Evolutionary conservation across 2,797 vertebrate genomes (phyloP).

Genomic region (Bradypus variegatus): DNA sequence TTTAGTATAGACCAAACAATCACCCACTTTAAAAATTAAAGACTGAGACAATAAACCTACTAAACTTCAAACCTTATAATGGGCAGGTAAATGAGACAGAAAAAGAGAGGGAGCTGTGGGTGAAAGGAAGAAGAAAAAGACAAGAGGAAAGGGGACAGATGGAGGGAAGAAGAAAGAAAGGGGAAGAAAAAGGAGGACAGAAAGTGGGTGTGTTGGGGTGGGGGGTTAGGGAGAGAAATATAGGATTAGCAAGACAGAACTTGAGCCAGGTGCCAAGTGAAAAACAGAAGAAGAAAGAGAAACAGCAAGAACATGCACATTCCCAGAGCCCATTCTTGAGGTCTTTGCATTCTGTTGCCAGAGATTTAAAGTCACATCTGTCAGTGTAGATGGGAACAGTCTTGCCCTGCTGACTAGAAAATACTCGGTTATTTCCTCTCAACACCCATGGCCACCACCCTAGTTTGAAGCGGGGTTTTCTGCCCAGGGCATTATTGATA

Average conservation of each 20-base stretch:
- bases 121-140: background rate
- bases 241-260: background rate
- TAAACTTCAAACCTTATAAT: conserved; percentile 46
- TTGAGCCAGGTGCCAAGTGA: fast-evolving
- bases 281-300: background rate
- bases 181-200: too few relatives aligned
- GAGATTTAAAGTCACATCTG: background rate
- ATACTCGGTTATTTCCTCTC: background rate
- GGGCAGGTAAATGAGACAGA: conserved; percentile 26
- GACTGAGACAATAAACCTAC: conserved; percentile 49
- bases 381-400: background rate
- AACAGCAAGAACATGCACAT: fast-evolving
- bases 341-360: background rate
- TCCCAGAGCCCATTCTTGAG: background rate
- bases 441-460: too few relatives aligned
- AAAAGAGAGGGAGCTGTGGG: background rate
- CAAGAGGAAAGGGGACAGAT: background rate
- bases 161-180: background rate
- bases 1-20: conserved; percentile 47
- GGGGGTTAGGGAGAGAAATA: background rate
- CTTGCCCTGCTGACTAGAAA: background rate
- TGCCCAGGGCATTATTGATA: too few relatives aligned
- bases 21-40: conserved; percentile 61
- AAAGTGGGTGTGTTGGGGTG: background rate
- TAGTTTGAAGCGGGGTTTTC: background rate